phyloP scores from a whole-genome alignment of 1,140 invertebrate genomes.

The Mercenaria mercenaria region DNA sequence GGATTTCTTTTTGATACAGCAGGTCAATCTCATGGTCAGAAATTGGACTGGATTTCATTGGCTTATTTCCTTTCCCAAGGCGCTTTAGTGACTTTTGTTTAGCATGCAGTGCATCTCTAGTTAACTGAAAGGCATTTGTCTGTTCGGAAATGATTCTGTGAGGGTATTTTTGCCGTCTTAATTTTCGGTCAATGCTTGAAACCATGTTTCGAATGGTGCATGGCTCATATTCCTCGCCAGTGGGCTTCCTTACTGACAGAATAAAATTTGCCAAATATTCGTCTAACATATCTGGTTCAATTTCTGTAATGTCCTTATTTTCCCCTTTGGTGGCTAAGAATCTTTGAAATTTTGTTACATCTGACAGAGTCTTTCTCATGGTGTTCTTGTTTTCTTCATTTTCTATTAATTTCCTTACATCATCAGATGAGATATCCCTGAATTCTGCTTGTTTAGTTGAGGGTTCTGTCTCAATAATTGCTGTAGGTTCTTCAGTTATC shows the following conservation, averaged over 20 bases:
- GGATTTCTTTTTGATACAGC: conserved; percentile 9
- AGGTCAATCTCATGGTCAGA: conserved; percentile 25
- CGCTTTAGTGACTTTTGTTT: conserved; percentile 24
- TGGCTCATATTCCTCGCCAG: background rate
- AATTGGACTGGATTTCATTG: conserved; percentile 1
- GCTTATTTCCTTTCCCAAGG: conserved; percentile 34
- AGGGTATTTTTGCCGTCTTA: conserved; percentile 28
- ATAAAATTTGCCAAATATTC: conserved; percentile 34
- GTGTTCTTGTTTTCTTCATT: conserved; percentile 21
- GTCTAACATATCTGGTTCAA: conserved; percentile 28
- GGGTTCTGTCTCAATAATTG: too few species aligned
- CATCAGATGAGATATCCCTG: background rate
- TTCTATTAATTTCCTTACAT: background rate
- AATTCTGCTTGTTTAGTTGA: background rate
- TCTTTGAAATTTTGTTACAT: background rate
- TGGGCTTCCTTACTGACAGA: conserved; percentile 18
- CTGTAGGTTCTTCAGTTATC: too few species aligned
- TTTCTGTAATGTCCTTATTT: background rate
- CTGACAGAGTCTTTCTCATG: background rate
- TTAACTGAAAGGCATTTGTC: conserved; percentile 21
- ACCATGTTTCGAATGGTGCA: background rate
- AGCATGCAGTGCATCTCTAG: conserved; percentile 30
- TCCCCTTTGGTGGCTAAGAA: background rate
- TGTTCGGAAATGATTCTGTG: background rate
- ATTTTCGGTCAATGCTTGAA: conserved; percentile 32